These are phyloP conservation scores for Eucidaris tribuloides DNA, from an alignment of 35 echinoderm and acorn worm species.

Conservation along the genomic window DNA sequence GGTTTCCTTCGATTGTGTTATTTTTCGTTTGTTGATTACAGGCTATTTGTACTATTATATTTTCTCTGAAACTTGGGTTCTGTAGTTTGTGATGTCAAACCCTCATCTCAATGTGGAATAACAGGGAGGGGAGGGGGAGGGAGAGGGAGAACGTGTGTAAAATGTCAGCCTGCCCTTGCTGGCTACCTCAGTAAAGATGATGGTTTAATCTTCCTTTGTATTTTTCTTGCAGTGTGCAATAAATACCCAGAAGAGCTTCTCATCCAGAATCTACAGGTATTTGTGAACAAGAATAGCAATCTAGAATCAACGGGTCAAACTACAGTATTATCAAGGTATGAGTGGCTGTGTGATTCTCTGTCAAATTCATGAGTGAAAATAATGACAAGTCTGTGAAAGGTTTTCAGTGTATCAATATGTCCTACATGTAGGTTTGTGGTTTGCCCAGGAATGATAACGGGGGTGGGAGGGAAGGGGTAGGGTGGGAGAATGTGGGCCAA, in stretches of 20 bases:
- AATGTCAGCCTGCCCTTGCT: background rate
- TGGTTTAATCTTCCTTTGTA: background rate
- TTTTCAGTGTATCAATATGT: no score
- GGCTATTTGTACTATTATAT: background rate
- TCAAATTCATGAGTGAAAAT: no score
- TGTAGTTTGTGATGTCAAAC: background rate
- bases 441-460: no score
- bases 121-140: background rate
- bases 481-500: no score
- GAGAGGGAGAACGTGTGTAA: background rate
- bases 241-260: slow-evolving; percentile 14
- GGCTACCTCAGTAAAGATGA: background rate
- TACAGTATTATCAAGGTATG: slow-evolving; percentile 20
- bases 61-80: background rate
- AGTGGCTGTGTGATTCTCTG: no score
- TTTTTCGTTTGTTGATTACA: no score
- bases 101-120: background rate
- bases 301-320: background rate
- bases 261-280: background rate
- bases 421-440: no score
- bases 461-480: no score
- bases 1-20: no score
- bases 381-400: no score
- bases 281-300: slow-evolving; percentile 24
- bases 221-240: slow-evolving; percentile 15